Conservation (phyloP, 2,797 vertebrate genomes). For the Oreochromis mossambicus region DNA sequence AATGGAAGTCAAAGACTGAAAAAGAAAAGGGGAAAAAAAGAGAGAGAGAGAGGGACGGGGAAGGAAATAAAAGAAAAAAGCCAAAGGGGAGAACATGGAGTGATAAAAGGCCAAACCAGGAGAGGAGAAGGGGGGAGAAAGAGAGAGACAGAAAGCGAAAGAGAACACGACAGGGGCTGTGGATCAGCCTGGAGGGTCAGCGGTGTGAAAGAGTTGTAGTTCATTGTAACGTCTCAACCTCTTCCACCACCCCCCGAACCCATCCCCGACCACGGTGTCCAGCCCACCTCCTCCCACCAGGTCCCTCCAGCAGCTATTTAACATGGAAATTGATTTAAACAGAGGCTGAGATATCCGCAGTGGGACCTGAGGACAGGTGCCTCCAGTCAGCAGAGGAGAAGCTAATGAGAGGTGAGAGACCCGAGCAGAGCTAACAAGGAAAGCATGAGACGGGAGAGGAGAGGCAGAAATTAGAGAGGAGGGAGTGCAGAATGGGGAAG, state of each 20-base stretch:
- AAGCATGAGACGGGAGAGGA: slow-evolving; percentile 31
- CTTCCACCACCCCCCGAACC: not conserved
- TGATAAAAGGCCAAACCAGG: slow-evolving; percentile 58
- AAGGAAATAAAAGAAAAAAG: slow-evolving; percentile 49
- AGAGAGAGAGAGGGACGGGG: slow-evolving; percentile 16
- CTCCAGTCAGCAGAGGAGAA: slow-evolving; percentile 69
- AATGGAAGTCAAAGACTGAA: slow-evolving; percentile 49
- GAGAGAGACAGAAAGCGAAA: not conserved
- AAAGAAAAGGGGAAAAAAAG: not conserved
- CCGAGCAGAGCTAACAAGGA: slow-evolving; percentile 62
- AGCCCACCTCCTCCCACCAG: slow-evolving; percentile 1
- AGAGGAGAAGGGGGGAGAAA: not conserved
- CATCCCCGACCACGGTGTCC: not conserved
- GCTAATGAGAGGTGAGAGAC: slow-evolving; percentile 75
- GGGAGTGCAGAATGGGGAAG: not conserved
- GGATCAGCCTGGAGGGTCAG: slow-evolving; percentile 56
- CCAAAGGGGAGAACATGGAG: slow-evolving; percentile 56
- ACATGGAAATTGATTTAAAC: slow-evolving; percentile 81
- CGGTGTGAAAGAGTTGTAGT: slow-evolving; percentile 46
- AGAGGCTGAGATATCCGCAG: slow-evolving; percentile 62
- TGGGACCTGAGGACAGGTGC: slow-evolving; percentile 71
- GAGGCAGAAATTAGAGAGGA: slow-evolving; percentile 24
- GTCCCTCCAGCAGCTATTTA: slow-evolving; percentile 65
- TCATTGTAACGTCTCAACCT: slow-evolving; percentile 49
- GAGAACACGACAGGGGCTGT: slow-evolving; percentile 13